phyloP scores from a whole-genome alignment of 1,140 invertebrate genomes.

The Asobara japonica region DNA sequence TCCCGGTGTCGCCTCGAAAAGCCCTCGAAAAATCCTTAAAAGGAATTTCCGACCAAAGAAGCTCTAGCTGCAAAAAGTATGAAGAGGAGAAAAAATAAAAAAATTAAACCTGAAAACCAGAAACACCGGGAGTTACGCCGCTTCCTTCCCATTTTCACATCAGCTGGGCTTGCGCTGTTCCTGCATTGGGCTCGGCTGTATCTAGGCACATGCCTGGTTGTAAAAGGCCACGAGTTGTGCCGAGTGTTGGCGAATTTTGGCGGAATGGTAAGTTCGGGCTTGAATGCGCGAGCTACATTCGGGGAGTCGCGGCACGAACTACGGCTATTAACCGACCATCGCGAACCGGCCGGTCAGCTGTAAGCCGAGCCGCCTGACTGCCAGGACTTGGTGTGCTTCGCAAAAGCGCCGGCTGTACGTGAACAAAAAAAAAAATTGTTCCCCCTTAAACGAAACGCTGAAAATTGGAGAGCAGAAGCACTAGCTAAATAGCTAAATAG shows the following conservation, averaged over 20 bases:
- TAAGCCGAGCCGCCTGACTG: conserved; percentile 50
- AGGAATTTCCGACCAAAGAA: background rate
- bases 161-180: background rate
- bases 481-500: too few species aligned
- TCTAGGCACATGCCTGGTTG: background rate
- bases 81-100: too few species aligned
- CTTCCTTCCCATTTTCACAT: background rate
- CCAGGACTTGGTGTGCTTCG: conserved; percentile 32
- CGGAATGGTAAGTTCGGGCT: too few species aligned
- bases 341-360: conserved; percentile 65
- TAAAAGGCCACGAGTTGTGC: conserved; percentile 30
- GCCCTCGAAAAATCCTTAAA: background rate
- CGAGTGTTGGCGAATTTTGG: background rate
- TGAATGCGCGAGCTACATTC: conserved; percentile 15
- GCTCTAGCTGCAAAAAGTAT: too few species aligned
- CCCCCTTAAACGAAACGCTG: background rate
- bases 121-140: too few species aligned
- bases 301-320: conserved; percentile 42
- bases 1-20: too few species aligned
- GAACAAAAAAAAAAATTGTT: background rate
- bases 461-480: too few species aligned
- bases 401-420: conserved; percentile 8
- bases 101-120: too few species aligned
- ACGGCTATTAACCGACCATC: conserved; percentile 65
- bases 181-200: background rate